Conservation (phyloP, 2,888 invertebrate species). For the Eudemis profundana region DNA sequence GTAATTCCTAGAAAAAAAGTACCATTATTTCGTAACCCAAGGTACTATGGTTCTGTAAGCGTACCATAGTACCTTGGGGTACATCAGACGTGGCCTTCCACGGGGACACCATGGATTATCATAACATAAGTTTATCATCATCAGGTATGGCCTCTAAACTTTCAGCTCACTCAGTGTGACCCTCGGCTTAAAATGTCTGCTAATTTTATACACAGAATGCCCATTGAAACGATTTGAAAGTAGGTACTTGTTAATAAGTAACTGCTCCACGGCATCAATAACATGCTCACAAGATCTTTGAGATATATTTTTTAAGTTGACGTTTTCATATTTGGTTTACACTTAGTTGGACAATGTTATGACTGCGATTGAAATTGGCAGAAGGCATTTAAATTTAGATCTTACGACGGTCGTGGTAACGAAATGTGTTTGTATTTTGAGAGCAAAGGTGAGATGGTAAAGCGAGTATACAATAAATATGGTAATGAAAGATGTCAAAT, state of each 20-base stretch:
- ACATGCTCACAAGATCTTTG: slow-evolving; percentile 51
- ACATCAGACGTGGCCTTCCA: no score
- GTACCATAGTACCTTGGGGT: no score
- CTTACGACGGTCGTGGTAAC: slow-evolving; percentile 44
- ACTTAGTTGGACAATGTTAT: slow-evolving; percentile 47
- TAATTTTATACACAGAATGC: not conserved
- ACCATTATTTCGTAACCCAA: no score
- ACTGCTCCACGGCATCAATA: slow-evolving; percentile 53
- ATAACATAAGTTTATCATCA: no score
- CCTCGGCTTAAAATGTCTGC: no score
- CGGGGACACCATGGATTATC: no score
- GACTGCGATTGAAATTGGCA: slow-evolving; percentile 9
- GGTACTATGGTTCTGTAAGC: no score
- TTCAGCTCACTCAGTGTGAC: no score
- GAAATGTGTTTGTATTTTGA: slow-evolving; percentile 43
- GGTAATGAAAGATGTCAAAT: slow-evolving; percentile 84
- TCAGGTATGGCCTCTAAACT: no score
- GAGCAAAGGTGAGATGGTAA: slow-evolving; percentile 44
- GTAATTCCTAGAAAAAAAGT: no score
- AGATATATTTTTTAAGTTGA: slow-evolving; percentile 56
- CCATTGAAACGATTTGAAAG: slow-evolving; percentile 21
- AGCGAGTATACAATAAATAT: slow-evolving; percentile 76
- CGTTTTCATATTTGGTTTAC: slow-evolving; percentile 67
- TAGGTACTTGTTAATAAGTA: slow-evolving; percentile 24
- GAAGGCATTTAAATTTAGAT: slow-evolving; percentile 41